A percentile compares a stretch with the other conserved stretches of the same genome.
phyloP scores from a whole-genome alignment of 2,113 vertebrate species.

The Mastomys coucha region DNA sequence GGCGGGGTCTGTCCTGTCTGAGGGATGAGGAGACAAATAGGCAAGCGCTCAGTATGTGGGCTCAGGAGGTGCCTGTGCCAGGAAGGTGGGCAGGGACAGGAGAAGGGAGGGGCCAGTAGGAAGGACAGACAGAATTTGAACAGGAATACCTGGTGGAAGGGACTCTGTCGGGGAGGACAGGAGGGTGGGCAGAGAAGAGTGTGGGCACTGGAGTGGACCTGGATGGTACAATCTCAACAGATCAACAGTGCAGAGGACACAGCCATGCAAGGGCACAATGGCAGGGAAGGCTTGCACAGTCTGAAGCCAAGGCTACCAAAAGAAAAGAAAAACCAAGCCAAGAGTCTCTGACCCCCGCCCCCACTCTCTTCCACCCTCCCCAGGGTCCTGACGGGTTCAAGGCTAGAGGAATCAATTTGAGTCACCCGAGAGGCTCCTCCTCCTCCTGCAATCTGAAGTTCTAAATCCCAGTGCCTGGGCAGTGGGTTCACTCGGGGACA shows the following conservation, averaged over 20 bases:
- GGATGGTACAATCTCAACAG: too few species aligned
- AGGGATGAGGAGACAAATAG: background rate
- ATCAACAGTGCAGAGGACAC: rapidly evolving
- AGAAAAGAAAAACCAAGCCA: rapidly evolving
- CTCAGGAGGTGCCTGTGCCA: background rate
- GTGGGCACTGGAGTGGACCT: rapidly evolving
- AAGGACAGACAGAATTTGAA: background rate
- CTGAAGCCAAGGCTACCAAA: too few species aligned
- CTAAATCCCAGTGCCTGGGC: background rate
- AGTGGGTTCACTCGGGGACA: conserved; percentile 74
- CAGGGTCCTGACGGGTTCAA: background rate
- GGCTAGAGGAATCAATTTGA: background rate
- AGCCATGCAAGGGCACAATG: background rate
- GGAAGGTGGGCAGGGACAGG: background rate
- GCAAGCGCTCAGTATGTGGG: rapidly evolving
- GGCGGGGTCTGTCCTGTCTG: background rate
- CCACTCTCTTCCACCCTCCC: rapidly evolving
- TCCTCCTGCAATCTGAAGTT: background rate
- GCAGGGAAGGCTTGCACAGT: background rate
- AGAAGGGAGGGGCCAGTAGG: background rate
- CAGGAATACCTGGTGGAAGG: too few species aligned
- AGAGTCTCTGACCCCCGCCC: background rate
- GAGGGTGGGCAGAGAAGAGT: rapidly evolving
- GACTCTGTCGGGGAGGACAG: background rate
- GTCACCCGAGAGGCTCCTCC: background rate